Percentiles rank a stretch among this genome's conserved stretches.
phyloP scores from a whole-genome alignment of 2,888 invertebrate genomes.

The Eristalinus sepulchralis region DNA sequence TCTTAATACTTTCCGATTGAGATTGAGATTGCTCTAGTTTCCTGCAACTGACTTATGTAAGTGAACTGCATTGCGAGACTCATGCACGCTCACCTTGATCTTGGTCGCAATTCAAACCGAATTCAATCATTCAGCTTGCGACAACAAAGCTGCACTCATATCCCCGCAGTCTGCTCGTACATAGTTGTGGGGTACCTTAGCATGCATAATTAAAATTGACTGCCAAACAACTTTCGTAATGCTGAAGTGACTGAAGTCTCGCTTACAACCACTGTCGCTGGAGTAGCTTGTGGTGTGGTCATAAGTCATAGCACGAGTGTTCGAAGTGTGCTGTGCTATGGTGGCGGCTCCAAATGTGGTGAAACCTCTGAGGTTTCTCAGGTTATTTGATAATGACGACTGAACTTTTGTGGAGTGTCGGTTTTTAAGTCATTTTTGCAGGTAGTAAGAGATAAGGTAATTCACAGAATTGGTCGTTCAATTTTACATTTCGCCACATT shows the following conservation, averaged over 20 bases:
- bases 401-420: neutral
- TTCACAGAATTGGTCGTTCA: constrained; percentile 15
- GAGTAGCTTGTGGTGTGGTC: neutral
- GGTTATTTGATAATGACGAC: constrained; percentile 7
- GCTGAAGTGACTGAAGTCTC: neutral
- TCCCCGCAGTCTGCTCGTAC: neutral
- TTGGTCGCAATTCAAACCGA: constrained; percentile 54
- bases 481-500: neutral
- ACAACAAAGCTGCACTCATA: constrained; percentile 26
- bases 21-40: constrained; percentile 46
- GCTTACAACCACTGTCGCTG: neutral
- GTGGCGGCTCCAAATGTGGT: constrained; percentile 3
- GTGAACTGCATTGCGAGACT: constrained; percentile 37
- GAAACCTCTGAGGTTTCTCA: neutral
- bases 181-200: neutral
- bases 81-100: constrained; percentile 60
- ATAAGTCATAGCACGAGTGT: constrained; percentile 9
- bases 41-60: constrained; percentile 54
- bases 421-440: constrained; percentile 15
- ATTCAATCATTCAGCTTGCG: constrained; percentile 35
- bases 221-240: constrained; percentile 34
- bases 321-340: neutral
- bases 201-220: constrained; percentile 41
- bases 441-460: constrained; percentile 36
- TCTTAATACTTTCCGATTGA: constrained; percentile 15